Evolutionary conservation across 2,113 vertebrate genomes (phyloP).

Genomic region (Dromiciops gliroides): DNA sequence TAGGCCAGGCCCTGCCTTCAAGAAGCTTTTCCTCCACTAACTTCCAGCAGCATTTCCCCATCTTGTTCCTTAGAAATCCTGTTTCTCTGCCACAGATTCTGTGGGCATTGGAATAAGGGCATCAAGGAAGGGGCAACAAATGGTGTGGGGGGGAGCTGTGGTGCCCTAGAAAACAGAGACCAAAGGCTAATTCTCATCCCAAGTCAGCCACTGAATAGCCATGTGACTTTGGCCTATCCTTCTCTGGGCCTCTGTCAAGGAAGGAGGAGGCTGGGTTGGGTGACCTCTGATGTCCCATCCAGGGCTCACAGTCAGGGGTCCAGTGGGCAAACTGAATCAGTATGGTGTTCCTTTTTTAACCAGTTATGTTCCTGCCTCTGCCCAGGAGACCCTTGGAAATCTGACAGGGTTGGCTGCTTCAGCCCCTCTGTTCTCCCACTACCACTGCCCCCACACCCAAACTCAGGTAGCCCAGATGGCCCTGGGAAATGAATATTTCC

Average conservation of each 20-base stretch:
- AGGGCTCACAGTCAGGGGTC: background rate
- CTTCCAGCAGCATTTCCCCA: background rate
- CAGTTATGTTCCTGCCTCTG: conserved; percentile 30
- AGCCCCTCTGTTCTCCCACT: background rate
- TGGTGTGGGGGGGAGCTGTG: background rate
- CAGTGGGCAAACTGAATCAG: conserved; percentile 20
- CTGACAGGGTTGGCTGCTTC: background rate
- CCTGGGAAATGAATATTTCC: background rate
- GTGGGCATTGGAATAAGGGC: conserved; percentile 6
- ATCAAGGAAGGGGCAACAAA: conserved; percentile 34
- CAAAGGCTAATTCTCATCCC: too few species aligned
- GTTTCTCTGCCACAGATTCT: conserved; percentile 36
- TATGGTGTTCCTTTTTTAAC: conserved; percentile 37
- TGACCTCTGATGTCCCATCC: background rate
- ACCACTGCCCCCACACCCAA: too few species aligned
- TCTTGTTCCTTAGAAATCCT: conserved; percentile 16
- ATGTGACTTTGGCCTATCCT: background rate
- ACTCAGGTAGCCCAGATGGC: background rate
- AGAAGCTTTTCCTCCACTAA: background rate
- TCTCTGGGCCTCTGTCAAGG: background rate
- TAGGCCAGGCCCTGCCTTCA: background rate
- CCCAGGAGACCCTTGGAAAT: conserved; percentile 15
- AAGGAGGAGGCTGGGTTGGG: background rate
- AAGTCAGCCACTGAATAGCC: background rate
- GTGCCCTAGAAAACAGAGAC: too few species aligned